Evolutionary conservation across 2,113 vertebrate genomes (phyloP), one percentile per base, ranked within the genome.

Genomic region (Etheostoma cragini): DNA sequence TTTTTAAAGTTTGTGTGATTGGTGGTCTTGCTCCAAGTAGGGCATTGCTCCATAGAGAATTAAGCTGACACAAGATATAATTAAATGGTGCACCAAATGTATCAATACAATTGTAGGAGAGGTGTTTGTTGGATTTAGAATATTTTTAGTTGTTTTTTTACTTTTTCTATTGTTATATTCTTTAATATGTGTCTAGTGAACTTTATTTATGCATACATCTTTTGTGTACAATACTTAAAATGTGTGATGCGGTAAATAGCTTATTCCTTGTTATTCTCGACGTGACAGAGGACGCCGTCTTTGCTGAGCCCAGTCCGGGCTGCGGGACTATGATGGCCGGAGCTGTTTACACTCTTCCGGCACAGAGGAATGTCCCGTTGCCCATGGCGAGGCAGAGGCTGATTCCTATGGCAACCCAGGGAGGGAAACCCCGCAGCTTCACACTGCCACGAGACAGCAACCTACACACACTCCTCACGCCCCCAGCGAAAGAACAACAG

Each of bases 361-460:
- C 97, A 19, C 97, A 98, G 92, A 97, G 97, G 91, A 98, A 96
- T 86, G 96, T 97, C 88, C 95, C 97, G 78, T 96, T 91, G 88
- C 93, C 92, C 72, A 54, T 97, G 92, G 97, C 98, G 82, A 97
- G 97, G 93, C 98, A 99, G 6, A 97, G 98, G 76, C 96, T 96
- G 56, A 97, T 97, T 81, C 97, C 97, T 1, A 95, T 96, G n/a
- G 93, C 95, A 89, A 90, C 91, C 56, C 86, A 90, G 58, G 97
- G 95, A 1, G 97, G 97, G 84, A 99, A 99, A 89, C 98, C 97
- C 70, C 96, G 98, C 84, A 99, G 98, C 90, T 99, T 97, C 91
- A 99, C 98, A 2, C 96, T 99, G 93, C 98, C 98, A 26, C 96
- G 97, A 87, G 98, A 99, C 76, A 96, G 97, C 19, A 97, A 97